Base-by-base conservation (phyloP, 92 coral and sea anemone species). In the Plumapathes pennacea region DNA sequence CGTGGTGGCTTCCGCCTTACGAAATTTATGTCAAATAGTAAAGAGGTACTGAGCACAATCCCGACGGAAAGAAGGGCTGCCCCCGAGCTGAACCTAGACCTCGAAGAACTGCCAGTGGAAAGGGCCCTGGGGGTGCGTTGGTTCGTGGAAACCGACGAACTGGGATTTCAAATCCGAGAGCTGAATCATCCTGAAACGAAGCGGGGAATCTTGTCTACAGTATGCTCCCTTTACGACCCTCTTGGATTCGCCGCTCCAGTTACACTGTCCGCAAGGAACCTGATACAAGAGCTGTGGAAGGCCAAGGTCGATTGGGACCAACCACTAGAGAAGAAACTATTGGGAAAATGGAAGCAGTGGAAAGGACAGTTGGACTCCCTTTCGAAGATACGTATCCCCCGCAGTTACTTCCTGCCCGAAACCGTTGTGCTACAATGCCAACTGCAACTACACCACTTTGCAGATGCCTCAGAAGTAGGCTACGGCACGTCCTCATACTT, bases 161-260 rank as follows among this genome's bases (percentile, higher is more conserved):
- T 85, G 0, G 75, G 66, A 4, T 85, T 85, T 30, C 21, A 43
- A 43, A 50, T 85, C 22, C 51, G 32, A 30, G 31, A 69, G 6
- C 66, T 79, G 0, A 36, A 51, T 41, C 73, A 68, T 29, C 84
- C 94, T 10, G 77, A 74, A 25, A 80, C 87, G 0, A 74, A 64
- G 49, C 30, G 94, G 11, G 87, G 92, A 0, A 60, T 73, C 13
- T 46, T 85, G 45, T 73, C 77, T 0, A 69, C 82, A 5, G 74
- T 77, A 25, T 69, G 85, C 47, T 80, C 74, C 22, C 50, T 81
- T 54, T 76, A 58, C 20, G 88, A 86, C 34, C 88, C 85, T 11
- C 32, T 81, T 9, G 80, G 80, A 2, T 55, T 81, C 14, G 81
- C 78, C 15, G 81, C 78, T 4, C 89, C 95, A 3, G 82, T 80